A percentile compares a stretch with the other conserved stretches of the same genome.
These are phyloP conservation scores for Eubucco bourcierii DNA, from an alignment of 2,113 vertebrate species.

Conservation along the genomic window DNA sequence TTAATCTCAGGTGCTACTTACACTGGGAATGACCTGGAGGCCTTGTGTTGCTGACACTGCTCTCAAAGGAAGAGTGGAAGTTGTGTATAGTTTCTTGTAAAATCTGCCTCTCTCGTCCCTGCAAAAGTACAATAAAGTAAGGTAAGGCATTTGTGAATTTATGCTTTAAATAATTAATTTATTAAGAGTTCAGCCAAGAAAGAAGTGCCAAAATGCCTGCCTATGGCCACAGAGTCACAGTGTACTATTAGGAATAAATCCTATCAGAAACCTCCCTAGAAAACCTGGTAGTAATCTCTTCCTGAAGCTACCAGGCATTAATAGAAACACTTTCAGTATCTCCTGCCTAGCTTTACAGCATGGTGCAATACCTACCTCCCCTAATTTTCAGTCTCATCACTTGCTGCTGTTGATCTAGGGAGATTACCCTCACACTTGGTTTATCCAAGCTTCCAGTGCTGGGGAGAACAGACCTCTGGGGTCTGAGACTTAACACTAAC, in stretches of 20 bases:
- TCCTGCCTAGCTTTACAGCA: neutral
- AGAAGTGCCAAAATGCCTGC: neutral
- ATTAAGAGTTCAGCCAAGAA: neutral
- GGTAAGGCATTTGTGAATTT: slow-evolving; percentile 19
- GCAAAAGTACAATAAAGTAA: slow-evolving; percentile 46
- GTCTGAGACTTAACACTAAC: no score
- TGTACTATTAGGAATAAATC: neutral
- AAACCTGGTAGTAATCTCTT: neutral
- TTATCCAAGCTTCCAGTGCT: neutral
- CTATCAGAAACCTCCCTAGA: neutral
- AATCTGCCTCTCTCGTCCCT: slow-evolving; percentile 96
- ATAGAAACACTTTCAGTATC: neutral
- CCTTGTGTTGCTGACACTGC: slow-evolving; percentile 93
- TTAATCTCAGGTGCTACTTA: slow-evolving; percentile 69
- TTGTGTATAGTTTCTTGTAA: slow-evolving; percentile 98
- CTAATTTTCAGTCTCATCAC: neutral
- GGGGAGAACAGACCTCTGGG: neutral
- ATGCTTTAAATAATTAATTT: neutral
- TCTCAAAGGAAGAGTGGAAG: slow-evolving; percentile 98
- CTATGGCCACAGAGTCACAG: neutral
- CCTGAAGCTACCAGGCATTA: neutral
- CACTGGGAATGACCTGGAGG: slow-evolving; percentile 83
- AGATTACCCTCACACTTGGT: neutral
- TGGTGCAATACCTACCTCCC: neutral
- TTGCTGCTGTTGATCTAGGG: neutral